Evolutionary conservation across 2,888 invertebrate genomes (phyloP).

Genomic region (Lasioglossum marginatum): DNA sequence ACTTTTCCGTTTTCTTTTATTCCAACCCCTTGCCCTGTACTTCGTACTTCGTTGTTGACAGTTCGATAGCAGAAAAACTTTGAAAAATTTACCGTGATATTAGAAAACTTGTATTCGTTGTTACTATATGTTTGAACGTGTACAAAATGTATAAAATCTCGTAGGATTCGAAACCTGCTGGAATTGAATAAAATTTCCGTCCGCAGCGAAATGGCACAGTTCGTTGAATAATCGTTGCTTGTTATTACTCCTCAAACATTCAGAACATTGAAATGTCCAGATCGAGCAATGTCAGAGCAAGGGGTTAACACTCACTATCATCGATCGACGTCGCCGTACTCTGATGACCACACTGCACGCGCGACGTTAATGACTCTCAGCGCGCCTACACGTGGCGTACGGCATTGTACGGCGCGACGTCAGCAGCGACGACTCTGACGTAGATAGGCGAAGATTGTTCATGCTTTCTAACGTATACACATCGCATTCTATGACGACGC

Average conservation of each 20-base stretch:
- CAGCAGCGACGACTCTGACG: conserved; percentile 56
- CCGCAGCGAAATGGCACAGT: background rate
- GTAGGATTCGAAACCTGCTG: background rate
- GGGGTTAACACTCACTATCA: background rate
- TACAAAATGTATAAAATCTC: background rate
- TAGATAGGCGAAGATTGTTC: conserved; percentile 41
- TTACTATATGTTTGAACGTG: too few species aligned
- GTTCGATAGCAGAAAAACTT: background rate
- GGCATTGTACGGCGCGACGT: conserved; percentile 44
- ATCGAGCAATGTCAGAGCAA: background rate
- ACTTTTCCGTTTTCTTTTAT: background rate
- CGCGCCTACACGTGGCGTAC: conserved; percentile 44
- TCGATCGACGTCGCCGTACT: background rate
- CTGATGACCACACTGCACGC: background rate
- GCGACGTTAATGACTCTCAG: conserved; percentile 43
- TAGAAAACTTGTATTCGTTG: too few species aligned
- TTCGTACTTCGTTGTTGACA: background rate
- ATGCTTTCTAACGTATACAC: conserved; percentile 22
- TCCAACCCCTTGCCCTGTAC: background rate
- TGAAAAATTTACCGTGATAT: background rate
- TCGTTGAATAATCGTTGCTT: background rate
- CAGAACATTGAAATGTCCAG: background rate
- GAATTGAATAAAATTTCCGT: background rate
- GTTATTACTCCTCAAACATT: background rate
- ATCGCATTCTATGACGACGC: conserved; percentile 17